Evolutionary conservation across 1,140 invertebrate genomes (phyloP).

Genomic region (Drosophila mojavensis): DNA sequence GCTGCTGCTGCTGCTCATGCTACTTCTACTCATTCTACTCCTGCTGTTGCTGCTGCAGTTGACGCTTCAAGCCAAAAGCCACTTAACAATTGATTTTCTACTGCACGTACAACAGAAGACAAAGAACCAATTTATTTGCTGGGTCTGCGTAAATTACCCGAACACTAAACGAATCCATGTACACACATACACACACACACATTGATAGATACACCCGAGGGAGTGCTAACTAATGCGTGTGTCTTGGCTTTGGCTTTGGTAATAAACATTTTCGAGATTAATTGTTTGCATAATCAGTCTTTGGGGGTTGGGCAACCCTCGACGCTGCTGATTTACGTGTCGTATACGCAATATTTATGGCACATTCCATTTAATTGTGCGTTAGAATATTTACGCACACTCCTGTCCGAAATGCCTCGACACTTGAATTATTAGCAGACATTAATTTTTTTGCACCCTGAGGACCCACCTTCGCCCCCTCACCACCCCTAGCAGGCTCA

Average conservation of each 20-base stretch:
- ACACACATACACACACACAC: background rate
- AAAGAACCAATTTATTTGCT: constrained; percentile 54
- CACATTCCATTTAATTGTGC: constrained; percentile 78
- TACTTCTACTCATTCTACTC: background rate
- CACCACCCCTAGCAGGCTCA: background rate
- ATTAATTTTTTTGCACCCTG: constrained; percentile 67
- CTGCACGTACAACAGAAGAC: constrained; percentile 59
- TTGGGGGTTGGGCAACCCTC: background rate
- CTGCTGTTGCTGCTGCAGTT: constrained; percentile 15
- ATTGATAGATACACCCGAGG: constrained; percentile 28
- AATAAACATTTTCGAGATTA: constrained; percentile 73
- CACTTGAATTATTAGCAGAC: constrained; percentile 73
- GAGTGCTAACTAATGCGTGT: constrained; percentile 34
- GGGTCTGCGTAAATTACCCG: constrained; percentile 22
- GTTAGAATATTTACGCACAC: constrained; percentile 76
- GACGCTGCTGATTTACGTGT: constrained; percentile 63
- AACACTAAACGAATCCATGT: constrained; percentile 13
- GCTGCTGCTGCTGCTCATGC: background rate
- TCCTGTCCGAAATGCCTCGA: constrained; percentile 23
- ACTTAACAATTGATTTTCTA: constrained; percentile 61
- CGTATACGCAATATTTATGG: constrained; percentile 80
- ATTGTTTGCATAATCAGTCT: constrained; percentile 74
- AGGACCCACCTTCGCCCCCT: background rate
- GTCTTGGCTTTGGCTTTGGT: constrained; percentile 21
- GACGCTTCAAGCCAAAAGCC: constrained; percentile 46